phyloP scores from a whole-genome alignment of 1,140 invertebrate species.

The Diorhabda carinulata region DNA sequence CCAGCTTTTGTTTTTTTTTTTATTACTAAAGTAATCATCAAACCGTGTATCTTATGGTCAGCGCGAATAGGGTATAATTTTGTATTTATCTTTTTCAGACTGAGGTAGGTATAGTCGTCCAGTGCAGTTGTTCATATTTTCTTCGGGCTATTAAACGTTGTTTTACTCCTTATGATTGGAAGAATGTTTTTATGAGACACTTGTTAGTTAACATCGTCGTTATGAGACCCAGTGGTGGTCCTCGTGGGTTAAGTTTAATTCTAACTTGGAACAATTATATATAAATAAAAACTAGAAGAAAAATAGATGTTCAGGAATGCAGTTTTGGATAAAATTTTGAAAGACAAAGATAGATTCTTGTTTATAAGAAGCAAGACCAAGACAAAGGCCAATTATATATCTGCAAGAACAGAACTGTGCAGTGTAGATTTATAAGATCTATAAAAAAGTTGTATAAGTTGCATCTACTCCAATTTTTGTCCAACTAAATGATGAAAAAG shows the following conservation, averaged over 20 bases:
- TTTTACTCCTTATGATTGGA: conserved; percentile 20
- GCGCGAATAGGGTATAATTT: conserved; percentile 47
- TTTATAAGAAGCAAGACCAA: no score
- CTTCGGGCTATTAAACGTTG: background rate
- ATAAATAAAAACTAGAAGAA: no score
- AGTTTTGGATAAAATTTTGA: no score
- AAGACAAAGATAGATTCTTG: no score
- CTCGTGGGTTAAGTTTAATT: background rate
- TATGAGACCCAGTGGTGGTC: conserved; percentile 23
- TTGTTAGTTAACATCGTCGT: conserved; percentile 41
- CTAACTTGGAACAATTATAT: no score
- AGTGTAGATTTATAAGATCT: no score
- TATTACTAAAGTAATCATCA: conserved; percentile 31
- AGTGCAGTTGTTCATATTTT: conserved; percentile 11
- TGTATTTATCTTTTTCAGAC: conserved; percentile 45
- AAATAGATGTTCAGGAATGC: no score
- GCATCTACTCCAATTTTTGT: no score
- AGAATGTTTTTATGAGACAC: conserved; percentile 41
- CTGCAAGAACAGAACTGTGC: no score
- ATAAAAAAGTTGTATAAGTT: no score
- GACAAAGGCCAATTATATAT: no score
- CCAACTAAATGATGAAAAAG: no score
- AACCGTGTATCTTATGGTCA: conserved; percentile 32
- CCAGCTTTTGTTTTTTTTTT: conserved; percentile 29
- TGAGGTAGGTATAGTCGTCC: conserved; percentile 42